Evolutionary conservation across 2,113 vertebrate genomes (phyloP).

Genomic region (Pelusios castaneus): DNA sequence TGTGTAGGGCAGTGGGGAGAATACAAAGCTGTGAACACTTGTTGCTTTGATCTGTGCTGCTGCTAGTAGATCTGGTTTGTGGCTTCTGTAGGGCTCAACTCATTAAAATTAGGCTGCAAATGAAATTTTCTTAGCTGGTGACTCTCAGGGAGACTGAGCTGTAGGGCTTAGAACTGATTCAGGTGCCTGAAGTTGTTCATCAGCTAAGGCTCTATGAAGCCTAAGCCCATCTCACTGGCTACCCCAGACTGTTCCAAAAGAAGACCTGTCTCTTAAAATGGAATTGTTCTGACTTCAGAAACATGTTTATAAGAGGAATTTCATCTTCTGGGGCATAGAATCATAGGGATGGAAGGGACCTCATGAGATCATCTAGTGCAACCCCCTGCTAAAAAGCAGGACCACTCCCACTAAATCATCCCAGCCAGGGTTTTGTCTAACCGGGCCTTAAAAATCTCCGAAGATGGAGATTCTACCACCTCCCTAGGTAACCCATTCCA

Average conservation of each 20-base stretch:
- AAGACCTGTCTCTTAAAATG: background rate
- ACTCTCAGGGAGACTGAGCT: background rate
- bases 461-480: no score
- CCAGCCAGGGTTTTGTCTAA: no score
- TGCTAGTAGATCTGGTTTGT: background rate
- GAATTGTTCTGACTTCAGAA: background rate
- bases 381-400: no score
- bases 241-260: background rate
- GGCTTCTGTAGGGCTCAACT: background rate
- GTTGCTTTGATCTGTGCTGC: background rate
- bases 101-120: background rate
- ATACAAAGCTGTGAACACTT: background rate
- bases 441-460: no score
- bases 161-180: background rate
- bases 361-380: no score
- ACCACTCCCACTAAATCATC: no score
- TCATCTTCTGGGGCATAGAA: background rate
- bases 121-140: background rate
- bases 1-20: background rate
- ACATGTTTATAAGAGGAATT: background rate
- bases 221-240: background rate
- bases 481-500: no score
- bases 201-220: background rate
- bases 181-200: background rate
- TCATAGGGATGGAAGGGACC: no score